Conservation (phyloP, 2,888 invertebrate species). For the Sinhomidia bicolor region DNA sequence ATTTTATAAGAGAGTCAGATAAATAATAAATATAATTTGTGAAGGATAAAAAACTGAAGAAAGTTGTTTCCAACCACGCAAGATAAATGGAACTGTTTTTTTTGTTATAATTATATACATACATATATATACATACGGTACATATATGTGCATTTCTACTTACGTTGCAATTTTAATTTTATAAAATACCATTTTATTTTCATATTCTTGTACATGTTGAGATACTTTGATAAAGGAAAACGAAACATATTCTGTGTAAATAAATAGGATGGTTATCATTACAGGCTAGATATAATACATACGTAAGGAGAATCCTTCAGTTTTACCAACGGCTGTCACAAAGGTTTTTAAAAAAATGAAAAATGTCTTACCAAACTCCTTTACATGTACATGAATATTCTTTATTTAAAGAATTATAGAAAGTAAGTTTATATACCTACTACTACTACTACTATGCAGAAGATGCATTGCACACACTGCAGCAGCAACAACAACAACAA, state of each 20-base stretch:
- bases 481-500: neutral
- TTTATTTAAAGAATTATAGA: neutral
- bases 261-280: slow-evolving; percentile 38
- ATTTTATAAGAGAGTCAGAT: no score
- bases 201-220: slow-evolving; percentile 53
- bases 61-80: neutral
- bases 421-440: neutral
- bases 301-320: neutral
- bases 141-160: slow-evolving; percentile 4
- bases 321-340: slow-evolving; percentile 19
- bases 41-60: neutral
- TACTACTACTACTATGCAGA: neutral
- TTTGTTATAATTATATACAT: neutral
- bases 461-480: no score
- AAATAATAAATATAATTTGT: neutral
- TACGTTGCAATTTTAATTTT: neutral
- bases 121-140: no score
- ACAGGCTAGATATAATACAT: slow-evolving; percentile 14
- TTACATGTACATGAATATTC: slow-evolving; percentile 49
- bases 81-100: slow-evolving; percentile 2
- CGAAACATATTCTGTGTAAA: neutral
- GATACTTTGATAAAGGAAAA: slow-evolving; percentile 49
- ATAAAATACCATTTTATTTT: slow-evolving; percentile 47
- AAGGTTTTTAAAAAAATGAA: neutral
- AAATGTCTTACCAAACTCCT: slow-evolving; percentile 32